phyloP scores from a whole-genome alignment of 2,797 vertebrate genomes.

The Melanitta fusca region DNA sequence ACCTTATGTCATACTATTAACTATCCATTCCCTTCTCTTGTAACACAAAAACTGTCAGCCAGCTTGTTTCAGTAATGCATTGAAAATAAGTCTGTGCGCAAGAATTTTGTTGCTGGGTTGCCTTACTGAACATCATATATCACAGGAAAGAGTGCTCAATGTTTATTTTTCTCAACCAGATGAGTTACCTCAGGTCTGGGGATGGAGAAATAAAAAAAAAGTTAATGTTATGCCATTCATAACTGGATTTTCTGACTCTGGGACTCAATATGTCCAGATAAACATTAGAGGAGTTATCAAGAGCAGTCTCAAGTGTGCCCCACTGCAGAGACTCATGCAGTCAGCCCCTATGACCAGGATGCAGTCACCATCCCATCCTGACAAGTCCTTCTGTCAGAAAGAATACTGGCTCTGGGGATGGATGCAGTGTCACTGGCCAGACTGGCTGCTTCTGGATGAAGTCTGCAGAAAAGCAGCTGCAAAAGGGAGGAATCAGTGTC shows the following conservation, averaged over 20 bases:
- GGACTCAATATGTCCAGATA: not conserved
- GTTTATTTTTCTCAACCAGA: not conserved
- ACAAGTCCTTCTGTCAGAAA: not conserved
- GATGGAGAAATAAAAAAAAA: not conserved
- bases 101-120: not conserved
- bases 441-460: not conserved
- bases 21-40: not conserved
- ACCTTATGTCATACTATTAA: not conserved
- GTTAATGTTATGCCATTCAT: not conserved
- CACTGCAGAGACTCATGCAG: not conserved
- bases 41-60: not conserved
- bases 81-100: not conserved
- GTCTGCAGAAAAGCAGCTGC: not conserved
- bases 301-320: not conserved
- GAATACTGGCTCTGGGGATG: not conserved
- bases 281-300: not conserved
- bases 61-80: not conserved
- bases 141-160: not conserved
- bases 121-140: not conserved
- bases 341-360: accelerated
- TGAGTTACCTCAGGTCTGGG: not conserved
- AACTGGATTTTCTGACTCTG: not conserved
- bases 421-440: not conserved
- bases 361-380: not conserved
- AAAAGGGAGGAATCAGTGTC: not conserved